Base-by-base conservation (phyloP, 35 echinoderm and acorn worm genomes). In the Antedon bifida region DNA sequence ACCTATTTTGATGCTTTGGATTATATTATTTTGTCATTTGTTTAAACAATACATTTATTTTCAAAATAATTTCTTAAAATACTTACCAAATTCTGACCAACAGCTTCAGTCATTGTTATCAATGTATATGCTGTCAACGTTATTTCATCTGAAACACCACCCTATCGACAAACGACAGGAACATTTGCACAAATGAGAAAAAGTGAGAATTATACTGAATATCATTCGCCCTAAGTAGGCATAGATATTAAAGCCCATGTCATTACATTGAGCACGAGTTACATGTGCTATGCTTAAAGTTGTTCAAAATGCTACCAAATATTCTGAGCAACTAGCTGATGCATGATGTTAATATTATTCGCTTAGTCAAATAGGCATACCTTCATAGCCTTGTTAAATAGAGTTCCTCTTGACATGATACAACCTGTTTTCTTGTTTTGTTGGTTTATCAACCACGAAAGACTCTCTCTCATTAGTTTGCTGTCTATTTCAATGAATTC, bases 81-180 rank as follows among this genome's bases (percentile, higher is more conserved):
- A 83, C 92, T 85, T 87, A 95, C 92, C 74, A 77, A 36, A 34
- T 51, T 32, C 11, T 39, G 5, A 34, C 87, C 46, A 32, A 88
- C 92, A 35, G 92, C 89, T 77, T 90, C 92, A 32, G 84, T 79
- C 51, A 85, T 84, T 1, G 88, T 74, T 23, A 83, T 77, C 3
- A 95, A 5, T 42, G 90, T 86, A 44, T 90, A 95, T 29, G 92
- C 88, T 28, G 92, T 95, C 32, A 95, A 74, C 28, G 82, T 95
- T 29, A 88, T 80, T 36, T 95, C 88, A 78, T 84, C 83, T 46
- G 56, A 87, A 0, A 95, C 92, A 46, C 92, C 92, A 36, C 92
- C 92, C 92, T 95, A 81, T 42, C 38, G 34, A 79, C 55, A 11
- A 80, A 14, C n/a, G n/a, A n/a, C n/a, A n/a, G n/a, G n/a, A n/a